Base-by-base conservation (phyloP, 1,140 invertebrate species). In the Gryon sp. region DNA sequence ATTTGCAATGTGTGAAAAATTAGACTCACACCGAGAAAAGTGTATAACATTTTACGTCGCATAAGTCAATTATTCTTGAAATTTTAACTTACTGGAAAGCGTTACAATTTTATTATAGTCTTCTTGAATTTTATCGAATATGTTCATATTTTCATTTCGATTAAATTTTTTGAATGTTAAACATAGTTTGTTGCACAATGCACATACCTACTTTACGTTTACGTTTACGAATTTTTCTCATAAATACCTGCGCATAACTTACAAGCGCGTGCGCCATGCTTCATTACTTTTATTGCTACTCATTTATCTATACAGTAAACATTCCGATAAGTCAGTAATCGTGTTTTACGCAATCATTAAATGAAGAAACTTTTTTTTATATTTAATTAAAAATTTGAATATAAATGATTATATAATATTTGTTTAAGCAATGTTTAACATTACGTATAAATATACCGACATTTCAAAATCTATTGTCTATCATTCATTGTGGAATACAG, bases 1-100 rank as follows among this genome's bases (percentile, higher is more conserved):
- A 57, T 65, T 73, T 30, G 69, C 59, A 36, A 36, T 43, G 59
- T 52, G 50, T 50, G 43, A 52, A 50, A 65, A 73, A 73, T 73
- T 73, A 32, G 41, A 46, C 14, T 38, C 43, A 24, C 18, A 16
- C 41, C 41, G n/a, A n/a, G n/a, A n/a, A n/a, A n/a, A n/a, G n/a
- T n/a, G n/a, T n/a, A n/a, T n/a, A n/a, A n/a, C n/a, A n/a, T n/a
- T 45, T 26, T 53, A 8, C 38, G 5, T 32, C 20, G 19, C 16
- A 36, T 30, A 57, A 73, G 57, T 62, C 59, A 63, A 73, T 63
- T 63, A 73, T 63, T 57, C 22, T 16, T 12, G 2, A 32, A 7
- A 38, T 26, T 28, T 52, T 36, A 36, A 70, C 26, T 70, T 53
- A 70, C 52, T 50, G 41, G 12, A 32, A 3, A 38, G 28, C 40